Evolutionary conservation across 2,113 vertebrate species (phyloP), one percentile per base, ranked within the genome.

Genomic region (Pteruthius melanotis): DNA sequence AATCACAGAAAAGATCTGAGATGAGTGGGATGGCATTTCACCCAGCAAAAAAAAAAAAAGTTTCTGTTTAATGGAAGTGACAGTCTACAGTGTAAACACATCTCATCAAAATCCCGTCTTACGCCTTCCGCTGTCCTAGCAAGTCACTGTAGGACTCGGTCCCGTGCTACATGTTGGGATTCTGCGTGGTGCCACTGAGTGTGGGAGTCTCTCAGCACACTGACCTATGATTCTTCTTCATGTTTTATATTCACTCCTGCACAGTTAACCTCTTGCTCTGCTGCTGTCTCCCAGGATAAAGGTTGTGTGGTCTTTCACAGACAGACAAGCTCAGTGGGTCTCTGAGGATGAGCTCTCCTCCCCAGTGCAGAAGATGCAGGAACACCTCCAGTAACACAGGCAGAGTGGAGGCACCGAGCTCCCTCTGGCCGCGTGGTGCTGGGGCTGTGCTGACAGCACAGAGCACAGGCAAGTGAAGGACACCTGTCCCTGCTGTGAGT

Each of bases 1-100:
- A 88, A 81, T 71, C 95, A 91, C 72, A 90, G 75, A 92, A 92
- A 91, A 60, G 39, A 83, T 95, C 68, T 64, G 83, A 93, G 76
- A 95, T 95, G 89, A 97, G 87, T 94, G 81, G 91, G 93, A 81
- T 91, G 91, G 94, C 76, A 74, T 95, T 97, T 89, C 89, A 94
- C 56, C 69, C 89, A 90, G 89, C 1, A 90, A 90, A 90, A 95
- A 82, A 83, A 82, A 83, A 81, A 69, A 78, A 44, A 35, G 83
- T 92, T 94, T 88, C 90, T 93, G 20, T 92, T 91, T 92, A 87
- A 95, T 89, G 83, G 87, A 95, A 90, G 94, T 89, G 91, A 92
- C 89, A 96, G 91, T 53, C 77, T 94, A 40, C 71, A 91, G 83
- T 84, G 83, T 53, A 89, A 93, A 92, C 59, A 52, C 15, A 9